A percentile compares a stretch with the other conserved stretches of the same genome.
phyloP scores from a whole-genome alignment of 2,113 vertebrate genomes.

The Gallinago paraguaiae region DNA sequence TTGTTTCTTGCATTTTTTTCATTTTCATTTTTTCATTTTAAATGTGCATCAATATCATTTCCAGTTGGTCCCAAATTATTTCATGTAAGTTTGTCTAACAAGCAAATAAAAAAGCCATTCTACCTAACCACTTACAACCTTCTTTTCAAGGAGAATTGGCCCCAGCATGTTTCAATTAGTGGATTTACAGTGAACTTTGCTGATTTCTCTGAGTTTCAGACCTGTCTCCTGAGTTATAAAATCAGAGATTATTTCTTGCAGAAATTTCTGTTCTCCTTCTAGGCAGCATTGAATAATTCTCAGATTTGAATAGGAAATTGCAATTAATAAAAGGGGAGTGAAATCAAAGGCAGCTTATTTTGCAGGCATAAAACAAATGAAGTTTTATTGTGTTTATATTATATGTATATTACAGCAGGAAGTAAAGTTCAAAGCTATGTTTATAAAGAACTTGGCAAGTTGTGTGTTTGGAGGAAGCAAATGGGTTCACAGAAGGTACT shows the following conservation, averaged over 20 bases:
- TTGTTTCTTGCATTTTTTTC: not conserved
- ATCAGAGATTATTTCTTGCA: not conserved
- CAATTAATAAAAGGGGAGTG: not conserved
- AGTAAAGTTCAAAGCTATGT: constrained; percentile 11
- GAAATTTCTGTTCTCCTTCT: not conserved
- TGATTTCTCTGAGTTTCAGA: not conserved
- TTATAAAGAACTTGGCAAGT: constrained; percentile 21
- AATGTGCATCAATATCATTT: not conserved
- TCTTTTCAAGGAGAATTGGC: not conserved
- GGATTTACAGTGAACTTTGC: not conserved
- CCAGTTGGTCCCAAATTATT: not conserved
- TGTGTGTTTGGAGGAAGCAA: not conserved
- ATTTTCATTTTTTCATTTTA: not conserved
- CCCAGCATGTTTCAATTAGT: not conserved
- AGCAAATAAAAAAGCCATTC: not conserved
- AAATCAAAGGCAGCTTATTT: not conserved
- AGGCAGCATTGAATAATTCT: not conserved
- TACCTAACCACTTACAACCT: not conserved
- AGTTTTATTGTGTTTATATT: not conserved
- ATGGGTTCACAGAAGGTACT: not conserved
- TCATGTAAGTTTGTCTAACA: not conserved
- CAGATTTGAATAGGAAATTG: not conserved
- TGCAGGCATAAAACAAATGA: not conserved
- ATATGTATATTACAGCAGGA: not conserved
- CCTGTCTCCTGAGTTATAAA: not conserved